Percentiles rank a stretch among this genome's conserved stretches.
Evolutionary conservation across 2,888 invertebrate genomes (phyloP).

Genomic region (Drepana falcataria): DNA sequence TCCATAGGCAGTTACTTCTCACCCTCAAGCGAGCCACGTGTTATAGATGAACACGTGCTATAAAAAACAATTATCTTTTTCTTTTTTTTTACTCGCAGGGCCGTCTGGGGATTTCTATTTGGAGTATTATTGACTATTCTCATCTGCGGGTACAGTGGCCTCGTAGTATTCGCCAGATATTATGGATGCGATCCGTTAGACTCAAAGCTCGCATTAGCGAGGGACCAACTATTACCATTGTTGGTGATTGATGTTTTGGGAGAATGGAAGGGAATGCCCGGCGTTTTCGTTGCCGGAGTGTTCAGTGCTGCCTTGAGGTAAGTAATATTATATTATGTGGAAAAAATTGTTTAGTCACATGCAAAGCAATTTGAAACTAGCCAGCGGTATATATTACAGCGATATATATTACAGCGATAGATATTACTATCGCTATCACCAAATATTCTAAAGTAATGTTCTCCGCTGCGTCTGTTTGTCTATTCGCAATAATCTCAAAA

Average conservation of each 20-base stretch:
- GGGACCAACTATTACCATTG: conserved; percentile 89
- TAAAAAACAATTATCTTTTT: too few relatives aligned
- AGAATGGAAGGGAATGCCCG: conserved; percentile 88
- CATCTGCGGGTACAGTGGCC: conserved; percentile 85
- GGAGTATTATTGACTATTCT: conserved; percentile 83
- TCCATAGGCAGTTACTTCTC: too few relatives aligned
- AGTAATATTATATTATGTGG: conserved; percentile 1
- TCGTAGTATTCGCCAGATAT: conserved; percentile 86
- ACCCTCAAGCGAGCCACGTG: too few relatives aligned
- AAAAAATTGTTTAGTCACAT: neutral
- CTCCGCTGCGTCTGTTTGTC: too few relatives aligned
- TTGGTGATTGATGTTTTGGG: conserved; percentile 92
- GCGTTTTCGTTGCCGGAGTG: conserved; percentile 92
- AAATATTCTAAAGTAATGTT: too few relatives aligned
- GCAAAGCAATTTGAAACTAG: too few relatives aligned
- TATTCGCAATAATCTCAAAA: too few relatives aligned
- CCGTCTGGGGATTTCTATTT: conserved; percentile 82
- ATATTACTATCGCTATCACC: too few relatives aligned
- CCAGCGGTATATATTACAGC: too few relatives aligned
- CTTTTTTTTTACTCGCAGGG: conserved; percentile 55
- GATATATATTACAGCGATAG: too few relatives aligned
- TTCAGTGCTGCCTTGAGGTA: conserved; percentile 94
- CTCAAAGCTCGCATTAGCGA: conserved; percentile 82
- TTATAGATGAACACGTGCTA: too few relatives aligned
- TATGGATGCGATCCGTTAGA: conserved; percentile 86